Base-by-base conservation (phyloP, 2,113 vertebrate genomes). In the Festucalex cinctus region DNA sequence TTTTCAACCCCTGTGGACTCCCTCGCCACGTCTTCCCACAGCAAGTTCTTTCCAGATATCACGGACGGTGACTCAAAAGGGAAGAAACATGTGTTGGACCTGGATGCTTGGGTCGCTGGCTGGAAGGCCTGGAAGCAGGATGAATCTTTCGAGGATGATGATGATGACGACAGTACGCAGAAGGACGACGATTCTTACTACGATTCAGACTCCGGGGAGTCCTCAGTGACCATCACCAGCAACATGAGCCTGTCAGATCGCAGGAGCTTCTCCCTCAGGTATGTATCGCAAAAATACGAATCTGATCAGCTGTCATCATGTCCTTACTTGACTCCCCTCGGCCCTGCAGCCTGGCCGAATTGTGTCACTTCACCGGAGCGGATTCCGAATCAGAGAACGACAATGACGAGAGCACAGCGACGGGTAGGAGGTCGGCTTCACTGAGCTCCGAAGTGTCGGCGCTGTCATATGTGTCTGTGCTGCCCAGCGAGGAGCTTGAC, bases 231-330 rank as follows among this genome's bases (percentile, higher is more conserved):
- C 57, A 78, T 90, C 66, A 92, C 90, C 48, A 93, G 92, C 44
- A 87, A 86, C 73, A 87, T 88, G 78, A 91, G 91, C 80, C 89
- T 90, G 41, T 88, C 86, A 3, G 90, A 91, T 68, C 75, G 77
- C 73, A 86, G 57, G 76, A 93, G 92, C 72, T 93, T 91, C 77
- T 84, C 82, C 19, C 53, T 93, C 66, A 92, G 88, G 92, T 93
- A 73, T 37, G 85, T 78, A 24, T 16, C 24, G 9, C 48, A 19
- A 46, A 41, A 19, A 24, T 24, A 26, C 43, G 22, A 61, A 39
- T 13, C 39, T 20, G 0, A n/a, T 58, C 32, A n/a, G 6, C 58
- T 66, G 56, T 16, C 22, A 71, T 3, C 9, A 19, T 43, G 36
- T 19, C 0, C 22, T 16, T 62, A 41, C 14, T 43, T 6, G 22